Conservation (phyloP, 1,140 invertebrate species). For the Sarcophaga bullata region DNA sequence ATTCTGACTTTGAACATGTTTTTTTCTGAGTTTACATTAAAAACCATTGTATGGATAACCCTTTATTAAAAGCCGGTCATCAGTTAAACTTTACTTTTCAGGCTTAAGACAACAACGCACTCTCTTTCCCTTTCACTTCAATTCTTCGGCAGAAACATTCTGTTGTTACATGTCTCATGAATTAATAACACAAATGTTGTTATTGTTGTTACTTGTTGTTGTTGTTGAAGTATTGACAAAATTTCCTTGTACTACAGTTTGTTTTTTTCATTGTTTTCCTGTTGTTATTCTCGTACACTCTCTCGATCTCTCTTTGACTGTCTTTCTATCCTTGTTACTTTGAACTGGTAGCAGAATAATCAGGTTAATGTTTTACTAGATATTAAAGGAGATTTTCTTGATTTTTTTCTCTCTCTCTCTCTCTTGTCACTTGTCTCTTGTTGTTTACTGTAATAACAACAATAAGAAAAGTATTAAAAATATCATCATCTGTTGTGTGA, state of each 20-base stretch:
- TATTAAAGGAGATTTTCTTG: neutral
- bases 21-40: too few relatives aligned
- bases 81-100: too few relatives aligned
- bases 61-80: too few relatives aligned
- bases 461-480: neutral
- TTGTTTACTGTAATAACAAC: neutral
- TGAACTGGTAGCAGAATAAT: constrained; percentile 6
- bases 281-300: neutral
- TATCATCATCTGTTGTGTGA: neutral
- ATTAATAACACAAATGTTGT: constrained; percentile 7
- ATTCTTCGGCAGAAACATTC: too few relatives aligned
- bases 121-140: too few relatives aligned
- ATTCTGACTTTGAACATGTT: too few relatives aligned
- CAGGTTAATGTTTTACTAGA: constrained; percentile 12
- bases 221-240: neutral
- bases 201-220: neutral
- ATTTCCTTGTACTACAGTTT: neutral
- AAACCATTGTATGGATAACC: too few relatives aligned
- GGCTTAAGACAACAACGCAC: too few relatives aligned
- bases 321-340: neutral
- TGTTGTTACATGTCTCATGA: neutral
- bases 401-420: too few relatives aligned
- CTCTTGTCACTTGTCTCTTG: neutral
- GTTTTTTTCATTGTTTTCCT: neutral
- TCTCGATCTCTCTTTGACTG: neutral